A percentile compares a stretch with the other conserved stretches of the same genome.
Evolutionary conservation across 2,888 invertebrate genomes (phyloP).

Genomic region (Rapana venosa): DNA sequence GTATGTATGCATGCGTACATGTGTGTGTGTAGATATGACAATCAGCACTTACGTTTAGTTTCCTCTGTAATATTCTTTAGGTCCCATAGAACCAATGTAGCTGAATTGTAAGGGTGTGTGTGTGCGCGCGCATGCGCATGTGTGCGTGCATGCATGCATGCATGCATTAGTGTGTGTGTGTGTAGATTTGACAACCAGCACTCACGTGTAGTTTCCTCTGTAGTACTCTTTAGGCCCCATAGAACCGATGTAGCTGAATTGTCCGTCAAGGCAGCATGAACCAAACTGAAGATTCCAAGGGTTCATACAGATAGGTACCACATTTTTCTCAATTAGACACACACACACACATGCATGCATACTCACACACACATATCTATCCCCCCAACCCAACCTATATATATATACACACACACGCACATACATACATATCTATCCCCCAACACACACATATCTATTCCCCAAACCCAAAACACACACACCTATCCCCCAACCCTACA

Average conservation of each 20-base stretch:
- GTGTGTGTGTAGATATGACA: neutral
- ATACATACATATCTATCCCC: no score
- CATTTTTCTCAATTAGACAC: no score
- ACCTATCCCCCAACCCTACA: no score
- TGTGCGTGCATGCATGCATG: neutral
- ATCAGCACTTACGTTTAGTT: constrained; percentile 37
- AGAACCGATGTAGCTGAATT: constrained; percentile 63
- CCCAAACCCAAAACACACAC: no score
- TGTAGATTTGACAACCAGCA: neutral
- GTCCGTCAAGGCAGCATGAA: neutral
- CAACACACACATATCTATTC: no score
- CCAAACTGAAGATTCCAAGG: neutral
- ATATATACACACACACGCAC: no score
- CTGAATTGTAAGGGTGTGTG: neutral
- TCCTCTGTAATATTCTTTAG: constrained; percentile 59
- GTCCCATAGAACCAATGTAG: constrained; percentile 64
- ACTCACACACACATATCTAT: no score
- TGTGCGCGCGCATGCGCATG: neutral
- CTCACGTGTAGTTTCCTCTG: constrained; percentile 48
- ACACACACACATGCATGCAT: no score
- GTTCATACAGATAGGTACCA: neutral
- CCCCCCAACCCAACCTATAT: no score
- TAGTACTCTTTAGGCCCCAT: constrained; percentile 67
- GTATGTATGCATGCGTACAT: no score
- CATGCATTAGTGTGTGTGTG: neutral